phyloP scores from a whole-genome alignment of 2,113 vertebrate genomes.

The Tauraco erythrolophus region DNA sequence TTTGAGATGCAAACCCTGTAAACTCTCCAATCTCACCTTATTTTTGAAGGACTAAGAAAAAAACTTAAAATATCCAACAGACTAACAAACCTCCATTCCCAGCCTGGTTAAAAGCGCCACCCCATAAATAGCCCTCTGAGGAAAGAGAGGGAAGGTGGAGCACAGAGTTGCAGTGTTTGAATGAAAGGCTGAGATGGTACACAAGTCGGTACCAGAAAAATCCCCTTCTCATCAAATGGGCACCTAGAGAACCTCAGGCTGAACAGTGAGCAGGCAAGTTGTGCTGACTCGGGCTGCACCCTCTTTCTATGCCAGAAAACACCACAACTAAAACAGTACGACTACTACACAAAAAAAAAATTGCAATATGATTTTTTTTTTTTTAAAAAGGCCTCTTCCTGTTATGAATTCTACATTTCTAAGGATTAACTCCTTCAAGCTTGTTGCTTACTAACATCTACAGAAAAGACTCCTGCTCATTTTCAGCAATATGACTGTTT shows the following conservation, averaged over 20 bases:
- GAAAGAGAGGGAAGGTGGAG: not conserved
- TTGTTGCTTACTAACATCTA: not conserved
- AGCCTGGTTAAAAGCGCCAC: not conserved
- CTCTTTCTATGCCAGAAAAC: not conserved
- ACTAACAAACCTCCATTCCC: not conserved
- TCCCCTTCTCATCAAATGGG: not conserved
- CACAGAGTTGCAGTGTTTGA: accelerated
- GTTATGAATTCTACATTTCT: not conserved
- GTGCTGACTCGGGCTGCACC: not conserved
- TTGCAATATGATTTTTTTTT: accelerated
- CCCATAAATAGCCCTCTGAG: not conserved
- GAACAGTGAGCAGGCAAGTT: not conserved
- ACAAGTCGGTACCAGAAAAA: not conserved
- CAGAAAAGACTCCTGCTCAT: not conserved
- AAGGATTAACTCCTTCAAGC: not conserved
- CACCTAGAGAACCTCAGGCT: not conserved
- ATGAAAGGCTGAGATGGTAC: accelerated
- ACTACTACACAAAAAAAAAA: not conserved
- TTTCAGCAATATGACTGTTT: accelerated
- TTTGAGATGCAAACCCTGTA: not conserved
- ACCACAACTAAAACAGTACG: accelerated
- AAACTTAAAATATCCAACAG: not conserved
- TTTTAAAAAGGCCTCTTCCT: not conserved
- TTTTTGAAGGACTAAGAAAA: not conserved
- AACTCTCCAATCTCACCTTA: not conserved